These are phyloP conservation scores for Pachydiplax longipennis DNA, from an alignment of 2,888 invertebrate species.

Conservation along the genomic window DNA sequence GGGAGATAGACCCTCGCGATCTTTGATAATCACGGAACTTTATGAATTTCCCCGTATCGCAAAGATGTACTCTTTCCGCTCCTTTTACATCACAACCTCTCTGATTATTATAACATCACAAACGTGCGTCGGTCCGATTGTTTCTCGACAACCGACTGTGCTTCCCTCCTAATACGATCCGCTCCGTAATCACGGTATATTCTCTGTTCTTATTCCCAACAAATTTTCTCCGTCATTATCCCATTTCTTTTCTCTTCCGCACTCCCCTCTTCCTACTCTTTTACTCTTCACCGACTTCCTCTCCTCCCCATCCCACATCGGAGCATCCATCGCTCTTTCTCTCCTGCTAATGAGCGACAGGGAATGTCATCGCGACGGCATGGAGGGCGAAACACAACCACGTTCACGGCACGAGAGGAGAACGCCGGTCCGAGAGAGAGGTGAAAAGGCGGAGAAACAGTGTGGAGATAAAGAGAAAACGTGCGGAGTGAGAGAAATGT, in stretches of 20 bases:
- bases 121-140: too few species aligned
- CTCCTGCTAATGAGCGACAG: constrained; percentile 26
- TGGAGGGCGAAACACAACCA: neutral
- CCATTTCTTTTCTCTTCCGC: neutral
- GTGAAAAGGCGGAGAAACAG: too few species aligned
- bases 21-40: too few species aligned
- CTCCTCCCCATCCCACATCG: neutral
- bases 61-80: too few species aligned
- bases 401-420: neutral
- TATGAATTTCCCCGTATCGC: too few species aligned
- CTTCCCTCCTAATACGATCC: neutral
- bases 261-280: neutral
- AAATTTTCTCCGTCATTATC: too few species aligned
- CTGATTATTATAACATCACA: neutral
- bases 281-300: neutral
- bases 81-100: neutral
- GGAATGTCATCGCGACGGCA: neutral
- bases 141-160: neutral
- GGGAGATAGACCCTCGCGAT: too few species aligned
- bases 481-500: too few species aligned
- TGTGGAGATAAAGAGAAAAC: too few species aligned
- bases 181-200: neutral
- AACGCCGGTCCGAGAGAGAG: neutral
- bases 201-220: too few species aligned
- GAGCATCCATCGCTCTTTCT: constrained; percentile 18